These are phyloP conservation scores for Xylophagus ater DNA, from an alignment of 2,888 invertebrate species.

Conservation along the genomic window DNA sequence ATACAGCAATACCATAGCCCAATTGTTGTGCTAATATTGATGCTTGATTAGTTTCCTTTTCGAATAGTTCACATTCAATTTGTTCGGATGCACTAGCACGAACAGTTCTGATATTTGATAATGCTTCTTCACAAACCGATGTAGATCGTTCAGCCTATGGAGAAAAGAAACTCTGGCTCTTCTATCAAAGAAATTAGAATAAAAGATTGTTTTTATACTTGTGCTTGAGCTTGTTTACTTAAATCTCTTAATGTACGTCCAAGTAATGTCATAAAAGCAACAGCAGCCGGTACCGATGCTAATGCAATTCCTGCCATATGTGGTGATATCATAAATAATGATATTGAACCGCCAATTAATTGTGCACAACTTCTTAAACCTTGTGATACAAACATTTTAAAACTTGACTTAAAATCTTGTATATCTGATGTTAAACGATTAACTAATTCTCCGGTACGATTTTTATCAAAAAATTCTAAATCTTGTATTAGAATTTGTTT, in stretches of 20 bases:
- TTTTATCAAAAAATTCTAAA: constrained; percentile 79
- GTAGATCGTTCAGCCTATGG: constrained; percentile 70
- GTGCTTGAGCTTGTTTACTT: constrained; percentile 71
- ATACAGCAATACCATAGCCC: constrained; percentile 83
- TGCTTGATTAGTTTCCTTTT: constrained; percentile 61
- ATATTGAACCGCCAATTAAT: constrained; percentile 45
- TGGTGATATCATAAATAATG: constrained; percentile 75
- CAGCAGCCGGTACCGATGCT: constrained; percentile 74
- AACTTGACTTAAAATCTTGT: constrained; percentile 94
- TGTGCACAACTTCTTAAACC: constrained; percentile 80
- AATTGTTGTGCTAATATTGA: constrained; percentile 62
- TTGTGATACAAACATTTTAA: constrained; percentile 87
- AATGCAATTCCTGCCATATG: constrained; percentile 77
- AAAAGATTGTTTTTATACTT: constrained; percentile 43
- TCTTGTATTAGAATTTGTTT: constrained; percentile 74
- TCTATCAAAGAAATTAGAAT: constrained; percentile 1
- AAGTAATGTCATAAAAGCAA: constrained; percentile 71
- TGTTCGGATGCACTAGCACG: constrained; percentile 89
- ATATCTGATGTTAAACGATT: constrained; percentile 87
- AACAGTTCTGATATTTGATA: constrained; percentile 88
- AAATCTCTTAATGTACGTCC: constrained; percentile 66
- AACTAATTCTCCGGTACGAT: constrained; percentile 84
- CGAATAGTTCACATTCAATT: constrained; percentile 61
- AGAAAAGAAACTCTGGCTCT: not conserved
- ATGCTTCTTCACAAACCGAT: constrained; percentile 83